A percentile compares a stretch with the other conserved stretches of the same genome.
Conservation (phyloP, 2,888 invertebrate genomes). For the Portevinia maculata region DNA sequence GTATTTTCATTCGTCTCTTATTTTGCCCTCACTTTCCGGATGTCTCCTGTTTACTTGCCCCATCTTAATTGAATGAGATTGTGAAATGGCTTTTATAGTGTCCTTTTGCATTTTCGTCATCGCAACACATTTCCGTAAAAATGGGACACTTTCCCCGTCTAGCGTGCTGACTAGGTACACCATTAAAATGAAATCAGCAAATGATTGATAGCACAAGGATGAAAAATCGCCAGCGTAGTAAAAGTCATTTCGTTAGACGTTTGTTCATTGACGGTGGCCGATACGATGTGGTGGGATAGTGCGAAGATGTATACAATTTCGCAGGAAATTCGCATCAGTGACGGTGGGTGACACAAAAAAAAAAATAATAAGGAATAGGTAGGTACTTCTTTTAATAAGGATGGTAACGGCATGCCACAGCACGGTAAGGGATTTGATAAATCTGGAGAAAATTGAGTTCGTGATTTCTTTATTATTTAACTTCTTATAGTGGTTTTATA, state of each 20-base stretch:
- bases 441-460: conserved; percentile 69
- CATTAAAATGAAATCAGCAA: conserved; percentile 69
- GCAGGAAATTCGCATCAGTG: conserved; percentile 12
- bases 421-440: conserved; percentile 10
- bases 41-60: conserved; percentile 15
- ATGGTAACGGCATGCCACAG: not conserved
- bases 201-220: conserved; percentile 65
- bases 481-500: conserved; percentile 65
- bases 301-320: not conserved
- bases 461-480: conserved; percentile 74
- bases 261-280: not conserved
- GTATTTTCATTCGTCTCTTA: conserved; percentile 56
- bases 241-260: conserved; percentile 27
- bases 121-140: not conserved
- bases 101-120: conserved; percentile 46
- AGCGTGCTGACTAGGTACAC: conserved; percentile 7
- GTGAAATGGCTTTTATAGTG: conserved; percentile 48
- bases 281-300: not conserved
- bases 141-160: not conserved
- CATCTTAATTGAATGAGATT: conserved; percentile 68
- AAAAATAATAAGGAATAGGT: conserved; percentile 6
- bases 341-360: conserved; percentile 28
- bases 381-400: conserved; percentile 48
- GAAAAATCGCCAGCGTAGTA: conserved; percentile 41
- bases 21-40: not conserved